A percentile compares a stretch with the other conserved stretches of the same genome.
phyloP scores from a whole-genome alignment of 2,888 invertebrate genomes.

The Lepetodrilus schrolli region DNA sequence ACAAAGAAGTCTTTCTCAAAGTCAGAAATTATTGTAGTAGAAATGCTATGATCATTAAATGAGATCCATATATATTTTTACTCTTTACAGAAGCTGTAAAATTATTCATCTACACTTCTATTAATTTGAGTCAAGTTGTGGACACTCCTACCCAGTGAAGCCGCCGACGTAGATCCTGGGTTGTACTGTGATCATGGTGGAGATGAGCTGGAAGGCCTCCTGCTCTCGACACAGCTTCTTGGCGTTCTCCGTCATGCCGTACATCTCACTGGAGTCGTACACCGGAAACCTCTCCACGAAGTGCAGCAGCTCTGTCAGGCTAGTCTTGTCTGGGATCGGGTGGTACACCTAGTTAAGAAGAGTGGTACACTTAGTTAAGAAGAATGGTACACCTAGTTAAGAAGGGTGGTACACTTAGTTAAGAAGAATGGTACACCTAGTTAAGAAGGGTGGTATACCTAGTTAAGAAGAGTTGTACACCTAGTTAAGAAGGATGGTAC shows the following conservation, averaged over 20 bases:
- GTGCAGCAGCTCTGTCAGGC: conserved; percentile 57
- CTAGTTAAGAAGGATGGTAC: no score
- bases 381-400: conserved; percentile 57
- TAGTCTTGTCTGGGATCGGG: conserved; percentile 58
- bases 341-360: conserved; percentile 58
- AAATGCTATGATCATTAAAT: no score
- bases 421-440: no score
- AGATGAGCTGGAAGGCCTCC: conserved; percentile 67
- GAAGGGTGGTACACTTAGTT: conserved; percentile 57
- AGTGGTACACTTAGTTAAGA: conserved; percentile 57
- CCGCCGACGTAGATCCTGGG: conserved; percentile 62
- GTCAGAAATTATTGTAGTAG: no score
- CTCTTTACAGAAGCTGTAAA: no score
- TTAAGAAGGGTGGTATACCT: no score
- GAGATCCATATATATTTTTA: no score
- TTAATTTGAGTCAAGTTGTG: no score
- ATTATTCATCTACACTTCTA: no score
- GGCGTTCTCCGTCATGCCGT: conserved; percentile 75
- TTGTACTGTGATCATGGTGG: conserved; percentile 71
- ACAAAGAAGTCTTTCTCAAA: no score
- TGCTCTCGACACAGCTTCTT: conserved; percentile 71
- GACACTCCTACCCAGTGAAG: conserved; percentile 66
- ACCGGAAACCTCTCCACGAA: conserved; percentile 70
- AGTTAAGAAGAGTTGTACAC: no score
- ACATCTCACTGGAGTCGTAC: conserved; percentile 71